Base-by-base conservation (phyloP, 1,140 invertebrate genomes). In the Drosophila azteca region DNA sequence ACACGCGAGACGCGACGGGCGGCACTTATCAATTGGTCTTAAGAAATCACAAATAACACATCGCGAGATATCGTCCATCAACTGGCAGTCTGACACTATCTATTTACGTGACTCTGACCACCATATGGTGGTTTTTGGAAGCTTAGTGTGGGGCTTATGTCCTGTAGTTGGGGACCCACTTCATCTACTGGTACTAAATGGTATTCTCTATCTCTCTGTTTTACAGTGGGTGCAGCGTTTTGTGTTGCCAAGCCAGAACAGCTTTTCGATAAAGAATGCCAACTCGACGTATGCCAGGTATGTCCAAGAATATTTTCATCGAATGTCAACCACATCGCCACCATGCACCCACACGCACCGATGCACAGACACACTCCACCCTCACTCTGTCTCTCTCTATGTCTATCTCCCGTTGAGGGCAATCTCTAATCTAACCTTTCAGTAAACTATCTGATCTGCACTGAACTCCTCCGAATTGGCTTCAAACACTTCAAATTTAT, bases 261-360 rank as follows among this genome's bases (percentile, higher is more conserved):
- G 87, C 64, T 90, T 91, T 68, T 75, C 87, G 58, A 88, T 91
- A 77, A 90, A 90, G 72, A 90, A 90, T 58, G 85, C 77, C 52
- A 90, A 91, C 74, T 90, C 91, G 41, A 87, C 87, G 43, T 91
- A 91, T 75, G 87, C 90, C 78, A 91, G 90, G 90, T 91, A 90
- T 90, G 89, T 88, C 46, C 24, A 7, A 45, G 29, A 58, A 48
- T 58, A n/a, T 11, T 20, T 50, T 58, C 57, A 51, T 59, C 54
- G 65, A 43, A 24, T 29, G 31, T 20, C 44, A 35, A 44, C 54
- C 17, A 52, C 41, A 63, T 45, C 54, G 61, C 20, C 44, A 52
- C 62, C 45, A 64, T 39, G 5, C 24, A 26, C 24, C 24, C 48
- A 50, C 45, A 63, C 53, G 62, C 39, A 75, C 45, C 39, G 45